These are phyloP conservation scores for Gymnothorax reevesii DNA, from an alignment of 2,797 vertebrate genomes.

Conservation along the genomic window DNA sequence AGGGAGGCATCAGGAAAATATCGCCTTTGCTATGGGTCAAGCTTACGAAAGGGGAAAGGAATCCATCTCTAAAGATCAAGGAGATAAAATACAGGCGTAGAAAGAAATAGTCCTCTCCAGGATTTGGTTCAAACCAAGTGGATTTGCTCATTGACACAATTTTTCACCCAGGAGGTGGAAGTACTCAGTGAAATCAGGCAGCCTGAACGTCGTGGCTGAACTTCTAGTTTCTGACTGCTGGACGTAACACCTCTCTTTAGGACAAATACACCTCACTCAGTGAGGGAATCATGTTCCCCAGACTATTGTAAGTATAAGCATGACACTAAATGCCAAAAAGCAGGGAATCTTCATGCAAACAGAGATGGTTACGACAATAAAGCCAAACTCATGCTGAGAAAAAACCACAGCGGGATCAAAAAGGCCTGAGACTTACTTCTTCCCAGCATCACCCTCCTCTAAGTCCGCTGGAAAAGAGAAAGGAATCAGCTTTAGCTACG, in stretches of 20 bases:
- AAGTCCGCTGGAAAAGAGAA: slow-evolving; percentile 69
- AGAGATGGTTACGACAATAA: slow-evolving; percentile 32
- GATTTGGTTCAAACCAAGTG: too few species aligned
- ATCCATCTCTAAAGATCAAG: not conserved
- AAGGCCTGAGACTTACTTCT: slow-evolving; percentile 72
- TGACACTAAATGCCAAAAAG: slow-evolving; percentile 3
- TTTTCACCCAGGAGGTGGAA: too few species aligned
- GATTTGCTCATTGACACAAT: too few species aligned
- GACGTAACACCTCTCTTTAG: not conserved
- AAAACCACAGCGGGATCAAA: slow-evolving; percentile 8
- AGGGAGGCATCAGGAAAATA: too few species aligned
- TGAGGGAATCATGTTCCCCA: not conserved
- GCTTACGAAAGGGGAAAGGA: not conserved
- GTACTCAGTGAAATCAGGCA: too few species aligned
- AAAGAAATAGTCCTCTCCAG: too few species aligned
- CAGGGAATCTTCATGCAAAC: slow-evolving; percentile 29
- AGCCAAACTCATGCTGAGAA: slow-evolving; percentile 11
- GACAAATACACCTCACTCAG: not conserved
- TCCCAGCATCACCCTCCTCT: slow-evolving; percentile 64
- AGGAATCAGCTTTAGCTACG: not conserved
- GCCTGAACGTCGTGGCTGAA: too few species aligned
- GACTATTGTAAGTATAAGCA: not conserved
- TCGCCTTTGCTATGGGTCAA: too few species aligned
- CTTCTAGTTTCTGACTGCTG: too few species aligned
- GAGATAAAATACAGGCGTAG: not conserved